phyloP scores from a whole-genome alignment of 2,797 vertebrate species.

The Valencia hispanica region DNA sequence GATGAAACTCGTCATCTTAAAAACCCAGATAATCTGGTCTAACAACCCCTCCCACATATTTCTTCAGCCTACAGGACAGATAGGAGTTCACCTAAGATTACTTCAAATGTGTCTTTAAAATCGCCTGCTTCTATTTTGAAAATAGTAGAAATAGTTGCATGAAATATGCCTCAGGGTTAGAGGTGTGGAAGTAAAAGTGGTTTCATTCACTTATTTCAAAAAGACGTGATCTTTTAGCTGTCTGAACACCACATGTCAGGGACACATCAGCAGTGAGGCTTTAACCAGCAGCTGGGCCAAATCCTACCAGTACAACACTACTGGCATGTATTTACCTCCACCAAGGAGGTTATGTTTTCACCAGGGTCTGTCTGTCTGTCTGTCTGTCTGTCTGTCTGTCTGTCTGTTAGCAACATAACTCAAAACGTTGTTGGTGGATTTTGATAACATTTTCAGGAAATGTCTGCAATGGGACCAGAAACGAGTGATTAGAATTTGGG shows the following conservation, averaged over 20 bases:
- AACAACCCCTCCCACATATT: not conserved
- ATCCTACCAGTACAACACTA: not conserved
- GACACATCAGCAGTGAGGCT: not conserved
- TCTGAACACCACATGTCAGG: no score
- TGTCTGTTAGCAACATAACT: no score
- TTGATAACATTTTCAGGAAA: no score
- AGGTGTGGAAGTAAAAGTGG: not conserved
- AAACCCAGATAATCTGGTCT: conserved; percentile 20
- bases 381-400: no score
- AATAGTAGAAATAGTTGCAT: not conserved
- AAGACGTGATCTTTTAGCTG: no score
- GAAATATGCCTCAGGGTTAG: not conserved
- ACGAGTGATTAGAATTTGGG: no score
- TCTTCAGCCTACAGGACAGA: not conserved
- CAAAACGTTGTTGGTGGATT: no score
- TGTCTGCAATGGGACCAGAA: no score
- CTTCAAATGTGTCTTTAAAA: not conserved
- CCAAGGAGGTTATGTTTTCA: no score
- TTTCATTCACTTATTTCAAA: not conserved
- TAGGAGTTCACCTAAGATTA: not conserved
- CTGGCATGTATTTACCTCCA: not conserved
- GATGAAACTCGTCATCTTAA: not conserved
- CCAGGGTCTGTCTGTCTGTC: no score
- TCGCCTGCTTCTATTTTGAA: not conserved
- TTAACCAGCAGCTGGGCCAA: not conserved